These are phyloP conservation scores for Conistra vaccinii DNA, from an alignment of 2,888 invertebrate genomes.

Conservation along the genomic window DNA sequence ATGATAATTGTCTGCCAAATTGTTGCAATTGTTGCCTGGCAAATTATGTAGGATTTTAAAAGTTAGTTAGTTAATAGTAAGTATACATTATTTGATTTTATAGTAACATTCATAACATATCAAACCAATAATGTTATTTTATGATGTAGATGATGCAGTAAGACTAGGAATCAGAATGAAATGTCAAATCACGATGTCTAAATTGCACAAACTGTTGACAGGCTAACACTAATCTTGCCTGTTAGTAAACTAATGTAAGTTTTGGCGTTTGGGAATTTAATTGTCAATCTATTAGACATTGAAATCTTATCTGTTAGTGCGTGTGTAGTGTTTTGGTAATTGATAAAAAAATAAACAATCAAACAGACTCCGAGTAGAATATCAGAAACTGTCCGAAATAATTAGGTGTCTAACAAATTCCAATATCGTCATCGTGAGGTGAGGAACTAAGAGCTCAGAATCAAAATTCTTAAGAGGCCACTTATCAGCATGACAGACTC, in stretches of 20 bases:
- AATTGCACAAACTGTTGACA: neutral
- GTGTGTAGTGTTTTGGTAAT: neutral
- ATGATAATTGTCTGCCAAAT: too few relatives aligned
- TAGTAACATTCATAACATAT: neutral
- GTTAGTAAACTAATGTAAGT: neutral
- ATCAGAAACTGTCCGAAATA: neutral
- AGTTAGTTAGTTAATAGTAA: neutral
- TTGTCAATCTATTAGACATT: neutral
- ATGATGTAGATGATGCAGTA: neutral
- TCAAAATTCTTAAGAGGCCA: slow-evolving; percentile 3
- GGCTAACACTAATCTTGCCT: neutral
- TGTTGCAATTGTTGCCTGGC: neutral
- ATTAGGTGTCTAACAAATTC: neutral
- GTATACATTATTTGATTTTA: neutral
- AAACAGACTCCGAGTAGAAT: neutral
- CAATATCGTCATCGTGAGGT: neutral
- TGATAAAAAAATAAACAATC: neutral
- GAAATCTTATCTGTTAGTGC: neutral
- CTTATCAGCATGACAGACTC: slow-evolving; percentile 33
- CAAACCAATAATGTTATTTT: neutral
- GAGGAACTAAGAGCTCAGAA: neutral
- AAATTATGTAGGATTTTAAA: neutral
- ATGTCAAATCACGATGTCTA: neutral
- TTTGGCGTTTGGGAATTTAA: neutral
- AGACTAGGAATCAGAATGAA: neutral